Conservation (phyloP, 1,140 invertebrate species). For the Cecropterus lyciades region DNA sequence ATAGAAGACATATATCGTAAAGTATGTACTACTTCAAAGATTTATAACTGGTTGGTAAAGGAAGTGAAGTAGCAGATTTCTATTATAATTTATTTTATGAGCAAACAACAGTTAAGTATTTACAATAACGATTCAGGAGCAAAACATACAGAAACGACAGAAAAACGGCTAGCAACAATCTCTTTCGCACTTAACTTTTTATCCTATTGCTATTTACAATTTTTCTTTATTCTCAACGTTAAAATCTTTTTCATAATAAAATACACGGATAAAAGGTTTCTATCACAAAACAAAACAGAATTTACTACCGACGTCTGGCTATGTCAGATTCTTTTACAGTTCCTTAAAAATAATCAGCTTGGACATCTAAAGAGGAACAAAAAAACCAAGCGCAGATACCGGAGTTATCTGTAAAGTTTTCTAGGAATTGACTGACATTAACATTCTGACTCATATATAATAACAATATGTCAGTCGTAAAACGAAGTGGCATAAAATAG, state of each 20-base stretch:
- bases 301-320: constrained; percentile 14
- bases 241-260: not conserved
- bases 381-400: constrained; percentile 48
- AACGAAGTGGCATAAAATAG: constrained; percentile 12
- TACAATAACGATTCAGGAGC: not conserved
- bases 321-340: constrained; percentile 10
- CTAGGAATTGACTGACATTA: constrained; percentile 50
- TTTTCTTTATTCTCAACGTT: no score
- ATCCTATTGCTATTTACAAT: no score
- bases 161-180: not conserved
- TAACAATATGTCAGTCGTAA: constrained; percentile 14
- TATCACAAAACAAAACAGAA: constrained; percentile 4
- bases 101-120: not conserved
- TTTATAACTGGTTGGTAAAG: no score
- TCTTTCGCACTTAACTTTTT: not conserved
- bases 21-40: no score
- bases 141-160: not conserved
- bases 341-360: constrained; percentile 47
- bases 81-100: no score
- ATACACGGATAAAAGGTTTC: not conserved
- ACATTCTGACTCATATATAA: constrained; percentile 32
- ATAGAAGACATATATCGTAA: no score
- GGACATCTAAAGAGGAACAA: constrained; percentile 47
- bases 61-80: no score
- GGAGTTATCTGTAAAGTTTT: constrained; percentile 48